Evolutionary conservation across 2,888 invertebrate species (phyloP), one percentile per base, ranked within the genome.

Genomic region (Eupithecia insigniata): DNA sequence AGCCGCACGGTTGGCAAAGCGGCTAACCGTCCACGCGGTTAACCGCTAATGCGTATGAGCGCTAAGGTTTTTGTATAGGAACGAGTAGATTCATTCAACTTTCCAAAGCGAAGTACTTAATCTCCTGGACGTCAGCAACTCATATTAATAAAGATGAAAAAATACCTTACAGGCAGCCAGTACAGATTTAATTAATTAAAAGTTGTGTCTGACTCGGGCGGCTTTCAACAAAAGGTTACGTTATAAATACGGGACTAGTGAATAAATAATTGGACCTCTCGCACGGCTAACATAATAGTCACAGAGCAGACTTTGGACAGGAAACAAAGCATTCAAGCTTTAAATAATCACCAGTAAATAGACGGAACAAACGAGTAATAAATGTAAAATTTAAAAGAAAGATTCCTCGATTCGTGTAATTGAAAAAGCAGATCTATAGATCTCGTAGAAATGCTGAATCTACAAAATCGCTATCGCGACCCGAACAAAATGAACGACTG

Each of bases 241-340:
- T 69, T 76, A 78, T 79, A 79, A 81, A 80, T 78, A 78, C 77
- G 61, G 74, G 69, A 73, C 71, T 72, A 71, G 62, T 78, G 71
- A 75, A 76, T 73, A 76, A 78, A 78, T 79, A 77, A 82, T 81
- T 71, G 67, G 74, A 69, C 67, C 70, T 32, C 22, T 68, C 64
- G 43, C 69, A 70, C 67, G 79, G 80, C 78, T 72, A 78, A 81
- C 80, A 76, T 81, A 81, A 79, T 76, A 81, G 84, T 83, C 82
- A 80, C 74, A 70, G 82, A 80, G 82, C 84, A 84, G 76, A 75
- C 76, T 82, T 81, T 70, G 75, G 77, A 82, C 71, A 83, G 84
- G 87, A 85, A 88, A 85, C 82, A 83, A 83, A 66, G 12, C 60
- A 36, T 60, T 46, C 61, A 30, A 28, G 26, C 62, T 62, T 62